These are phyloP conservation scores for Eriosoma lanigerum DNA, from an alignment of 1,140 invertebrate species.

Conservation along the genomic window DNA sequence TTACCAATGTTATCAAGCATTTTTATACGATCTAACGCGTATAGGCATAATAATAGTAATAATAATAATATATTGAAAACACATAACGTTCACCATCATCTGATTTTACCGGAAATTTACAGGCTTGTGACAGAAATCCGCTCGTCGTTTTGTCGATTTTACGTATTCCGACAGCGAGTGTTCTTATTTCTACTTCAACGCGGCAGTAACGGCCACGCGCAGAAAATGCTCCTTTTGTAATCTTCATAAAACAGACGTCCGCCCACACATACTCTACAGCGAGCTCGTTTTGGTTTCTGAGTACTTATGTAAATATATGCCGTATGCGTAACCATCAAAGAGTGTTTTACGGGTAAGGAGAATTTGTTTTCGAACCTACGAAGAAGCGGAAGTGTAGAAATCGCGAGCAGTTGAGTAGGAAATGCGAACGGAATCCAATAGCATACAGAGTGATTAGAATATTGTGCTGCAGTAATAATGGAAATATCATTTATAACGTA, in stretches of 20 bases:
- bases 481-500: no score
- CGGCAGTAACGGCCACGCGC: not conserved
- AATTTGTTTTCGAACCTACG: not conserved
- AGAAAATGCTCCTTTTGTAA: not conserved
- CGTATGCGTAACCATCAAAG: not conserved
- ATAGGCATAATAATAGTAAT: not conserved
- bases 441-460: no score
- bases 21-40: no score
- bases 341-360: not conserved
- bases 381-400: no score
- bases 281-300: no score
- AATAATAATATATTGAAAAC: not conserved
- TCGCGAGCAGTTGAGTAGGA: not conserved
- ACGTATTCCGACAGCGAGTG: not conserved
- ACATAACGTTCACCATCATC: not conserved
- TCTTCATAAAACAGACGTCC: not conserved
- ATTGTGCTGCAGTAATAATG: no score
- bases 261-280: no score
- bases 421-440: no score
- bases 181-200: not conserved
- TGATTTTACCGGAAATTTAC: not conserved
- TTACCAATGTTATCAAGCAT: no score
- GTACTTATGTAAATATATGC: not conserved
- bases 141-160: not conserved
- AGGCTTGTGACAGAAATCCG: not conserved